Evolutionary conservation across 2,797 vertebrate genomes (phyloP).

Genomic region (Australoheros facetus): DNA sequence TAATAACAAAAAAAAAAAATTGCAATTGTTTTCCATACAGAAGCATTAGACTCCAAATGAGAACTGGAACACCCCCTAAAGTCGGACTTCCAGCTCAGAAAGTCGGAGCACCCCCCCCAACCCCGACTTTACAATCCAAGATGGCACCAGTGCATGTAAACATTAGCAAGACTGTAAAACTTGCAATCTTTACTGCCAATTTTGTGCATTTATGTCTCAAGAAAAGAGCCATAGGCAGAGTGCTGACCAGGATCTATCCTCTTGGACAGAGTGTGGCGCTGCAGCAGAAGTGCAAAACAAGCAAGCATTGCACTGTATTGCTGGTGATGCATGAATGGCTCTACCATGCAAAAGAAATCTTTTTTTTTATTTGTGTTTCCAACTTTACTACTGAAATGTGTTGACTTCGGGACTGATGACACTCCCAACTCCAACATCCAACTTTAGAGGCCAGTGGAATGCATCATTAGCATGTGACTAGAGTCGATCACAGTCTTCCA

Average conservation of each 20-base stretch:
- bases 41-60: background rate
- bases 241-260: background rate
- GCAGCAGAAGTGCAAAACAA: no score
- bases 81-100: background rate
- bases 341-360: no score
- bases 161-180: background rate
- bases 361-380: no score
- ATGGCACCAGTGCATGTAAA: background rate
- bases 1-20: background rate
- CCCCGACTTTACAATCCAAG: background rate
- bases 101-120: background rate
- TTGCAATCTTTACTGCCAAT: background rate
- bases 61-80: no score
- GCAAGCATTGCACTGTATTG: no score
- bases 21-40: background rate
- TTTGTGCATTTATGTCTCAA: background rate
- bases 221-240: background rate
- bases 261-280: no score
- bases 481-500: background rate
- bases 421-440: background rate
- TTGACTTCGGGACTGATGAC: background rate
- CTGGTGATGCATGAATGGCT: no score
- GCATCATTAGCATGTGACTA: conserved; percentile 25
- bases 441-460: background rate
- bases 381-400: no score